Evolutionary conservation across 1,140 invertebrate genomes (phyloP), one percentile per base, ranked within the genome.

Genomic region (Lepidurus apus): DNA sequence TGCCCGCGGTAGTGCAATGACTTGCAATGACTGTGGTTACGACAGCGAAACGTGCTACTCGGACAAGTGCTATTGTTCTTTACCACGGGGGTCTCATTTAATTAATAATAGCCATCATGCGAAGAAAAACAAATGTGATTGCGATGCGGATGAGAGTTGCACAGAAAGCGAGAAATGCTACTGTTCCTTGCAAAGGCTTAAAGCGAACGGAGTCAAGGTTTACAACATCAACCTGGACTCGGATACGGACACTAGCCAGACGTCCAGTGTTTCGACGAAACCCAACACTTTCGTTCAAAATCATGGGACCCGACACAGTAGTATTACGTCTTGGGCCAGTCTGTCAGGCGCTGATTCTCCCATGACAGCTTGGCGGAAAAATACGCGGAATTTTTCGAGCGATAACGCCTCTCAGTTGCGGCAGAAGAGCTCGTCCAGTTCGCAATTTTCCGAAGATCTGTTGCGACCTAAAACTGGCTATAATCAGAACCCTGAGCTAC

Each of bases 101-200:
- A 74, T 78, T 42, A 42, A 53, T 89, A 77, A 91, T 92, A 82
- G 89, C 4, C 53, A 65, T 21, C 53, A 65, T 65, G 13, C 13
- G 17, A 65, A 65, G 53, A 13, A 65, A 7, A 65, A 21, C 53
- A 21, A n/a, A 17, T 65, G 53, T n/a, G 21, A 65, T 17, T 95
- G 93, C 83, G 93, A 95, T 82, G 93, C 93, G 0, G 53, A 65
- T 17, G 93, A 95, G 82, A 93, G 92, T 81, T 95, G 93, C 83
- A 89, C 92, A 0, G 93, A 94, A 78, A 93, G 92, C 83, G 94
- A 94, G 83, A 95, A 95, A 83, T 96, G 94, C 83, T 96, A 96
- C 83, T 96, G 94, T 84, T 85, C 84, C 11, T 80, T 85, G 21
- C 82, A 85, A 79, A 77, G 82, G 6, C 81, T 84, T 65, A 83